Conservation (phyloP, 2,113 vertebrate species). For the Notiomystis cincta region DNA sequence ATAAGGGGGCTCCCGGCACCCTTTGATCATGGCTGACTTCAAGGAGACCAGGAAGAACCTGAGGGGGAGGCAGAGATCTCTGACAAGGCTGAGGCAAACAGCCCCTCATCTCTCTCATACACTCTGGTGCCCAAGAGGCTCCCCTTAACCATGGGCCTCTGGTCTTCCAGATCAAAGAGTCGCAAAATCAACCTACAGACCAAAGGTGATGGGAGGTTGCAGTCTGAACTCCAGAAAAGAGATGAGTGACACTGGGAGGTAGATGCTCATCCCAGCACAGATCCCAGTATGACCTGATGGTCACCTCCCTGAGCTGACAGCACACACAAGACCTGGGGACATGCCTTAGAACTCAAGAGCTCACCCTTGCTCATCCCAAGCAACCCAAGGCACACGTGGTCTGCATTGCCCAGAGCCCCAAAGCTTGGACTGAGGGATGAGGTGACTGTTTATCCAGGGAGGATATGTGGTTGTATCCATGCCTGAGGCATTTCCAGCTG, state of each 20-base stretch:
- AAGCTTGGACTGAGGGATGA: neutral
- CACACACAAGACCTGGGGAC: neutral
- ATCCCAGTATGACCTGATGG: neutral
- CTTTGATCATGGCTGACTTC: conserved; percentile 91
- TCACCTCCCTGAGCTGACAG: neutral
- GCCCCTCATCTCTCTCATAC: neutral
- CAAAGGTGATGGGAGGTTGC: neutral
- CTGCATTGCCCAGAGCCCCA: accelerated
- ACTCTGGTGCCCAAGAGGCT: neutral
- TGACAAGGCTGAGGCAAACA: neutral
- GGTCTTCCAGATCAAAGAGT: neutral
- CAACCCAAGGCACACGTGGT: accelerated
- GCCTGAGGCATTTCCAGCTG: neutral
- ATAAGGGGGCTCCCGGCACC: conserved; percentile 90
- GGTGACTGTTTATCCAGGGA: neutral
- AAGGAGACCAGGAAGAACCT: conserved; percentile 89
- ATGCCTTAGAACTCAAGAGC: neutral
- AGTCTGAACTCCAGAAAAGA: neutral
- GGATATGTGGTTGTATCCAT: neutral
- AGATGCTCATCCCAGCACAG: neutral
- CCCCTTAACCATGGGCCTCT: neutral
- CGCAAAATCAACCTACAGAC: neutral
- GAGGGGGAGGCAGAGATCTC: neutral
- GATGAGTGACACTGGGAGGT: neutral
- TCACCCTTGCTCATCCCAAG: neutral